A percentile compares a stretch with the other conserved stretches of the same genome.
These are phyloP conservation scores for Delphinapterus leucas DNA, from an alignment of 2,113 vertebrate species.

Conservation along the genomic window DNA sequence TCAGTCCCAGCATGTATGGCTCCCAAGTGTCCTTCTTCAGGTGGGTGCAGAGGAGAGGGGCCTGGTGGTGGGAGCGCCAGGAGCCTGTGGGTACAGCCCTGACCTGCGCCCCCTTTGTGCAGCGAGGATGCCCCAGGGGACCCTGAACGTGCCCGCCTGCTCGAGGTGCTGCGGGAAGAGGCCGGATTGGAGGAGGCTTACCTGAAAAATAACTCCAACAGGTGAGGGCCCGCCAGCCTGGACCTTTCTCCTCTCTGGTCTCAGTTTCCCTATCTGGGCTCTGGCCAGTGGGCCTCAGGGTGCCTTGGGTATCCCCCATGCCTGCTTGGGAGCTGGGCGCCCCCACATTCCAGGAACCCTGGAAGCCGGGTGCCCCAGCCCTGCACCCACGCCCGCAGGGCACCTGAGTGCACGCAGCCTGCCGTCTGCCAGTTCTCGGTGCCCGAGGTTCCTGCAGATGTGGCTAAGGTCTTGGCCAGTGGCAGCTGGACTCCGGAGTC, in stretches of 20 bases:
- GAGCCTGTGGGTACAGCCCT: not conserved
- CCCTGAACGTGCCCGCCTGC: conserved; percentile 71
- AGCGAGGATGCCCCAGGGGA: conserved; percentile 87
- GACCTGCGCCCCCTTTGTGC: not conserved
- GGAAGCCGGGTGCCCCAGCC: too few relatives aligned
- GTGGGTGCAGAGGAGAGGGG: conserved; percentile 65
- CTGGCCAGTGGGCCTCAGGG: not conserved
- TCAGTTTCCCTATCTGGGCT: not conserved
- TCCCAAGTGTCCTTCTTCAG: conserved; percentile 93
- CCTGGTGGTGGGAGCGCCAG: rapidly evolving
- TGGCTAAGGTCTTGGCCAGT: conserved; percentile 77
- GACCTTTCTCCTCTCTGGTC: rapidly evolving
- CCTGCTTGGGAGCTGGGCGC: not conserved
- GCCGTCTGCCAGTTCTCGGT: conserved; percentile 65
- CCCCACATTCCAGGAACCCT: too few relatives aligned
- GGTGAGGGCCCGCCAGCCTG: conserved; percentile 46
- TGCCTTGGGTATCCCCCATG: rapidly evolving
- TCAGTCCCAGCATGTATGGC: conserved; percentile 91
- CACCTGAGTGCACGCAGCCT: not conserved
- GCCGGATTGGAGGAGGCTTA: conserved; percentile 86
- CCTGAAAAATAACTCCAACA: conserved; percentile 58
- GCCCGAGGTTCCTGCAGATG: conserved; percentile 70
- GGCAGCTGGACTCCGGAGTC: conserved; percentile 84
- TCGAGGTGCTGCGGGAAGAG: conserved; percentile 83
- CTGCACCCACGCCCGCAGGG: not conserved